Base-by-base conservation (phyloP, 2,888 invertebrate genomes). In the Apeira syringaria region DNA sequence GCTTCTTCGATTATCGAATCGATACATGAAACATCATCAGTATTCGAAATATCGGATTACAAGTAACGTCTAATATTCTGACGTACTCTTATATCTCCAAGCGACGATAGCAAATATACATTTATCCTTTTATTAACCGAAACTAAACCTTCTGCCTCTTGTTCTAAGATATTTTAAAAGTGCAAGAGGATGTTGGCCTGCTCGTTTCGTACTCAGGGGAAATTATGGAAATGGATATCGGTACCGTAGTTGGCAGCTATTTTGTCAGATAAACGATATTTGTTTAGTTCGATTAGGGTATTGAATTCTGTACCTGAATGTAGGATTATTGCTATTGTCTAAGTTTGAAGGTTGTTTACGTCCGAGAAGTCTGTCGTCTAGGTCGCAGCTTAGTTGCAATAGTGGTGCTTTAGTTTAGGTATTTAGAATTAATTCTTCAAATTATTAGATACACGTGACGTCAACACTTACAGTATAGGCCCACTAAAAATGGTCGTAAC, bases 201-300 rank as follows among this genome's bases (percentile, higher is more conserved):
- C 15, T 15, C 26, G 51, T 54, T 55, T 22, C 36, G 62, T 60
- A 58, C 74, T 62, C 74, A 39, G 46, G 74, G 74, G 74, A 75
- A 74, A 75, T 75, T 75, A 75, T 73, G 70, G 61, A 68, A 73
- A 73, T 71, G 63, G 61, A 64, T 67, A 70, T 60, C 58, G 63
- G 45, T 52, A 40, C 50, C 47, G 60, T 64, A 68, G 64, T 74
- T 74, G 71, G 68, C 71, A 73, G 71, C 62, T 64, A 74, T 75
- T 75, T 69, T 67, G 72, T 61, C 62, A 67, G 68, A 69, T 68
- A 73, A 74, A 70, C 61, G 72, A 55, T 69, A 69, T 70, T 73
- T 68, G 69, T 70, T 60, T 61, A 47, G 64, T 67, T 65, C 61
- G 59, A 66, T 68, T 69, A 61, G 49, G 58, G 53, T 47, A 45